These are phyloP conservation scores for Coilia nasus DNA, from an alignment of 2,797 vertebrate genomes.

Conservation along the genomic window DNA sequence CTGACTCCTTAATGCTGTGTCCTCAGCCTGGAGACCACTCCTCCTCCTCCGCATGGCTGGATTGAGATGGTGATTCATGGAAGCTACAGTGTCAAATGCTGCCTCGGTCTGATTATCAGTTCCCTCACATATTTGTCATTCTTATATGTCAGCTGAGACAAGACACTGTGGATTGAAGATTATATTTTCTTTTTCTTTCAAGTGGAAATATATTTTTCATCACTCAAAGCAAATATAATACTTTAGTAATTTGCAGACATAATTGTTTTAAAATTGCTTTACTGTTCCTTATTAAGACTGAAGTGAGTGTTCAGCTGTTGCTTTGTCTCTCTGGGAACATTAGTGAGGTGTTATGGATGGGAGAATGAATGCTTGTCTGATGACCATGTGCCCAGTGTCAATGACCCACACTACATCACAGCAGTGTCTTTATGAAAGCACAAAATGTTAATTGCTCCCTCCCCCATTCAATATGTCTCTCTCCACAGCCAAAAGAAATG, in stretches of 20 bases:
- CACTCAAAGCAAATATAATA: conserved; percentile 35
- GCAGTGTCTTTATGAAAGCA: conserved; percentile 34
- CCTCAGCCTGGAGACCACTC: not conserved
- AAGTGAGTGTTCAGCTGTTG: conserved; percentile 29
- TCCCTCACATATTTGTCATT: not conserved
- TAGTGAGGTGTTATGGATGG: conserved; percentile 29
- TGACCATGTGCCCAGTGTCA: conserved; percentile 24
- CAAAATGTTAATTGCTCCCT: conserved; percentile 47
- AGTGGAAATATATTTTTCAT: conserved; percentile 27
- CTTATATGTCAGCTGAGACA: not conserved
- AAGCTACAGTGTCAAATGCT: not conserved
- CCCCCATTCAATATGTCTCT: conserved; percentile 40
- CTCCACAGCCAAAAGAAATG: conserved; percentile 46
- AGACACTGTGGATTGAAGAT: not conserved
- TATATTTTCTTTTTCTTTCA: not conserved
- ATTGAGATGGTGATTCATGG: not conserved
- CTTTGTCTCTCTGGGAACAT: not conserved
- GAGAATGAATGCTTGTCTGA: conserved; percentile 27
- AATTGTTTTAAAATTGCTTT: conserved; percentile 36
- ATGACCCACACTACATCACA: conserved; percentile 18
- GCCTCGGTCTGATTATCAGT: not conserved
- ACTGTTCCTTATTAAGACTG: conserved; percentile 31
- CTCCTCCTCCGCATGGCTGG: not conserved
- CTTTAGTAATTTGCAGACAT: conserved; percentile 34
- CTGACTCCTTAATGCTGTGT: not conserved